Percentiles rank a stretch among this genome's conserved stretches.
Evolutionary conservation across 2,797 vertebrate genomes (phyloP).

Genomic region (Danio kyathit): DNA sequence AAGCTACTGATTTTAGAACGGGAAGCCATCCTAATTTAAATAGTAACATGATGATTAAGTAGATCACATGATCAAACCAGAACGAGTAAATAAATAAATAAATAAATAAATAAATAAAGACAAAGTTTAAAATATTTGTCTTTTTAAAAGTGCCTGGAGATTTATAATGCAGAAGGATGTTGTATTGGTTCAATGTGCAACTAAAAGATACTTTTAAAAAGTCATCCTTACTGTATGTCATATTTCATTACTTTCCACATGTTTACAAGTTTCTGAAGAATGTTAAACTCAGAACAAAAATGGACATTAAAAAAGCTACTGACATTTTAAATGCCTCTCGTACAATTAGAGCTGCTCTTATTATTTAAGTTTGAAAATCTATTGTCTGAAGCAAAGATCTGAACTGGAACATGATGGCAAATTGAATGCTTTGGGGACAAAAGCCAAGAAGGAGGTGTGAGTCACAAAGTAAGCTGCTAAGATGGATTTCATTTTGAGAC

Average conservation of each 20-base stretch:
- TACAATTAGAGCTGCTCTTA: background rate
- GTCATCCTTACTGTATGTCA: no score
- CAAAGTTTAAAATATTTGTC: no score
- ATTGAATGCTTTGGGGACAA: conserved; percentile 25
- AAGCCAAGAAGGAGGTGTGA: conserved; percentile 28
- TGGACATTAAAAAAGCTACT: background rate
- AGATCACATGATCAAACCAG: no score
- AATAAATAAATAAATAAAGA: no score
- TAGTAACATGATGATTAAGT: no score
- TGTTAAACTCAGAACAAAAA: background rate
- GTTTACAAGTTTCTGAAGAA: background rate
- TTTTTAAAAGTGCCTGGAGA: background rate
- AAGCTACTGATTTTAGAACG: no score
- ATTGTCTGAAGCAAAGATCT: conserved; percentile 8
- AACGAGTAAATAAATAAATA: no score
- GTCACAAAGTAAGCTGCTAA: conserved; percentile 41
- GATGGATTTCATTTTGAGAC: conserved; percentile 48
- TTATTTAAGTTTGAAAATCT: conserved; percentile 7
- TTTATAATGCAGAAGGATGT: background rate
- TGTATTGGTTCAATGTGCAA: background rate
- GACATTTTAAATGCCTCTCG: background rate
- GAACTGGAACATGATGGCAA: background rate
- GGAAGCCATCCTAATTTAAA: no score
- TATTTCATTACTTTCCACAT: no score
- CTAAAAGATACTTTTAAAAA: no score